Evolutionary conservation across 2,113 vertebrate species (phyloP).

Genomic region (Zosterops borbonicus): DNA sequence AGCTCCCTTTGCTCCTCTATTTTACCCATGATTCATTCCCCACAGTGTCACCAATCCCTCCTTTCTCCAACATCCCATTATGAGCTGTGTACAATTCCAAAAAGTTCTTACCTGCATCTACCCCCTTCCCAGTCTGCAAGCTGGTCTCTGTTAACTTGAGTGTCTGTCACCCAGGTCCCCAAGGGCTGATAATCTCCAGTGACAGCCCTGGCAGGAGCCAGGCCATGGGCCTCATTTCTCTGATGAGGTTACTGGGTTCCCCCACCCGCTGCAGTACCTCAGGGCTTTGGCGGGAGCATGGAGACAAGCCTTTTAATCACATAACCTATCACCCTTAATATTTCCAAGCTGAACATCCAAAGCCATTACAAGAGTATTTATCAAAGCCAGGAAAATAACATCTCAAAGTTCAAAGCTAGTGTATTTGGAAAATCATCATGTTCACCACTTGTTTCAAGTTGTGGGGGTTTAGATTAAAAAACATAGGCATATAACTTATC

Average conservation of each 20-base stretch:
- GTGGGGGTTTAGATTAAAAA: not conserved
- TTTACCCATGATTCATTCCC: not conserved
- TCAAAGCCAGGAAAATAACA: constrained; percentile 7
- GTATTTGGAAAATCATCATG: not conserved
- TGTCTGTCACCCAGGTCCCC: not conserved
- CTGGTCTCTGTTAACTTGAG: not conserved
- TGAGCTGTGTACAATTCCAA: not conserved
- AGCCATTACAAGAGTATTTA: not conserved
- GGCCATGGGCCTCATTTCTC: not conserved
- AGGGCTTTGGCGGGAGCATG: accelerated
- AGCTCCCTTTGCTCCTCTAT: not conserved
- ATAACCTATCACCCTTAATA: not conserved
- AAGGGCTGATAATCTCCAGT: not conserved
- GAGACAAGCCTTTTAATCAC: not conserved
- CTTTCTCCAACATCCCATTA: not conserved
- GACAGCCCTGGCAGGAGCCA: not conserved
- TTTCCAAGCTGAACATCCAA: not conserved
- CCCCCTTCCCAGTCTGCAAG: not conserved
- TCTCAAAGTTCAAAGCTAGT: constrained; percentile 19
- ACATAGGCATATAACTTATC: constrained; percentile 8
- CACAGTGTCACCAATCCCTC: not conserved
- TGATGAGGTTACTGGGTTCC: accelerated
- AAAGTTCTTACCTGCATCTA: not conserved
- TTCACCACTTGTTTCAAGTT: constrained; percentile 5
- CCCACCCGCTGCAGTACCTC: not conserved